Evolutionary conservation across 2,888 invertebrate genomes (phyloP), one percentile per base, ranked within the genome.

Genomic region (Andricus quercusramuli): DNA sequence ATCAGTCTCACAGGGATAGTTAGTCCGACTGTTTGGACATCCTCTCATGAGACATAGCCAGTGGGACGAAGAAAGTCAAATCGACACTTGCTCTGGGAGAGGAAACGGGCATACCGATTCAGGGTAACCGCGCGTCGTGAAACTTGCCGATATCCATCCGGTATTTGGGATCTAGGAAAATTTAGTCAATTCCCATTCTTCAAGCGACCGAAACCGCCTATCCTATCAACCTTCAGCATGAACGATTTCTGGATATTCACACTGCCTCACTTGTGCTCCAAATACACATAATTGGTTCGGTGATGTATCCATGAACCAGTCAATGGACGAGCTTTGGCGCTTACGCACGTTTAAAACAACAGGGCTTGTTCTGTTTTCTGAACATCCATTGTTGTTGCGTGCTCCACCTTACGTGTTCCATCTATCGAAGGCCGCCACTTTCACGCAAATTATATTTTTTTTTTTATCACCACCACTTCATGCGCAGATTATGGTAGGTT

Each of bases 401-500:
- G 76, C 83, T 85, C 83, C 83, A 83, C 86, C 86, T 87, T 86
- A 87, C 88, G 88, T 86, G 85, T 86, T 87, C 85, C 90, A 89
- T 83, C 88, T 86, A 81, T 86, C 83, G 89, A 86, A 88, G 86
- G 85, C 84, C 86, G 87, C 85, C 86, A 86, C 86, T 88, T 87
- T 87, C 85, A 86, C 84, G 79, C 84, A 84, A 83, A 84, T 83
- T 86, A 85, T 83, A 77, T 82, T 83, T 81, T 81, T 81, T 83
- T 66, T 81, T 80, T 82, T 83, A 80, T 78, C 85, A 83, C 84
- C 83, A 84, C 82, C 82, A 68, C 78, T 84, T 84, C 37, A 37
- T 91, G 91, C 92, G 90, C 91, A 90, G 90, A 91, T 91, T 91
- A 90, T 92, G 92, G 92, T 92, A 91, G 91, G 92, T 92, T 90